Percentiles rank a stretch among this genome's conserved stretches.
Conservation (phyloP, 2,888 invertebrate genomes). For the Nephrotoma guestfalica region DNA sequence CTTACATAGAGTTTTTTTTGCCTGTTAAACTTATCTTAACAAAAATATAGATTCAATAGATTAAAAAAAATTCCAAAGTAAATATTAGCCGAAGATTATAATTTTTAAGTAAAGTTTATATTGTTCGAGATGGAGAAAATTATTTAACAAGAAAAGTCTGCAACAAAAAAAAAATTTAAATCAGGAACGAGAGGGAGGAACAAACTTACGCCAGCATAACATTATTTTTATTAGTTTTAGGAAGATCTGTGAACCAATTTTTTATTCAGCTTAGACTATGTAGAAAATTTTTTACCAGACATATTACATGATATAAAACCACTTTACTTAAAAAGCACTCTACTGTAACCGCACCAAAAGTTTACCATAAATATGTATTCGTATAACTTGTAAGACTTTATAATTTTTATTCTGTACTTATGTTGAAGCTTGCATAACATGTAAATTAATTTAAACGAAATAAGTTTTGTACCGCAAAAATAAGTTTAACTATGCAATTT, state of each 20-base stretch:
- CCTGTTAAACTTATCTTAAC: not conserved
- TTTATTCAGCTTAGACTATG: not conserved
- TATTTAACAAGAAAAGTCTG: not conserved
- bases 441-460: not conserved
- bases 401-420: not conserved
- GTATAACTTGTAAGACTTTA: not conserved
- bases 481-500: not conserved
- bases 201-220: not conserved
- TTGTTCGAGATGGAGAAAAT: not conserved
- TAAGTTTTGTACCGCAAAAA: not conserved
- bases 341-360: not conserved
- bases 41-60: not conserved
- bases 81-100: not conserved
- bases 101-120: not conserved
- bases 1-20: not conserved
- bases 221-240: not conserved
- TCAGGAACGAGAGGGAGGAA: not conserved
- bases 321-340: not conserved
- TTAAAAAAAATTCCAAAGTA: not conserved
- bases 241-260: not conserved
- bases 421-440: not conserved
- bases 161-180: not conserved
- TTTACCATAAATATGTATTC: not conserved
- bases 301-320: not conserved
- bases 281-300: not conserved